phyloP scores from a whole-genome alignment of 2,888 invertebrate genomes.

The Platypus cylindrus region DNA sequence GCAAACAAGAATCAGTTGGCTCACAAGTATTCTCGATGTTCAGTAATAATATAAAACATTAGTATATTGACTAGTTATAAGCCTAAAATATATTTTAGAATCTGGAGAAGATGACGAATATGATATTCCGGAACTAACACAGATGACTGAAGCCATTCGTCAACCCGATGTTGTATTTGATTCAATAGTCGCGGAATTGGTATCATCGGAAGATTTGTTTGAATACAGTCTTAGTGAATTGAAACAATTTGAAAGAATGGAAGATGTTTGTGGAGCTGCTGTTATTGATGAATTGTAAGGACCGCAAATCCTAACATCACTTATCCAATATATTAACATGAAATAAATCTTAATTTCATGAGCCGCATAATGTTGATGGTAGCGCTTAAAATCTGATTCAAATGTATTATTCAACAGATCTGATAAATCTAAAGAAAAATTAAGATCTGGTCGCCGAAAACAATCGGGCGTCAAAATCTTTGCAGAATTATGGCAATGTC shows the following conservation, averaged over 20 bases:
- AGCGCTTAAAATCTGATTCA: too few species aligned
- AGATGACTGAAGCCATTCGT: slow-evolving; percentile 11
- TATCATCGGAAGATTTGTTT: slow-evolving; percentile 6
- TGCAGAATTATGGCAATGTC: slow-evolving; percentile 16
- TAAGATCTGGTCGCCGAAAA: slow-evolving; percentile 5
- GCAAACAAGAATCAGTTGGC: slow-evolving; percentile 5
- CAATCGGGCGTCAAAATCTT: slow-evolving; percentile 1
- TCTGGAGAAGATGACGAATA: slow-evolving; percentile 1
- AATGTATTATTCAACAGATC: too few species aligned
- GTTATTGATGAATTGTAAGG: slow-evolving; percentile 5
- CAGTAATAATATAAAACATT: too few species aligned
- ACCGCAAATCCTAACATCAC: too few species aligned
- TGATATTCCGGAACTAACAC: slow-evolving; percentile 9
- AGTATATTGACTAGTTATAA: too few species aligned
- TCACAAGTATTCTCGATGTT: slow-evolving; percentile 13
- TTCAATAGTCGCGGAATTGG: slow-evolving; percentile 9
- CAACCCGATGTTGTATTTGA: slow-evolving; percentile 9
- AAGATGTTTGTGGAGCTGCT: slow-evolving; percentile 11
- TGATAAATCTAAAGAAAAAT: slow-evolving; percentile 10
- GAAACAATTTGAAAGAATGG: slow-evolving; percentile 8
- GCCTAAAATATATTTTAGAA: too few species aligned
- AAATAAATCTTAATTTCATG: too few species aligned
- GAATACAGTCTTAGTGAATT: slow-evolving; percentile 5
- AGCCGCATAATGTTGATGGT: too few species aligned
- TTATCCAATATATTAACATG: too few species aligned